These are phyloP conservation scores for Felis chaus DNA, from an alignment of 2,113 vertebrate species.

Conservation along the genomic window DNA sequence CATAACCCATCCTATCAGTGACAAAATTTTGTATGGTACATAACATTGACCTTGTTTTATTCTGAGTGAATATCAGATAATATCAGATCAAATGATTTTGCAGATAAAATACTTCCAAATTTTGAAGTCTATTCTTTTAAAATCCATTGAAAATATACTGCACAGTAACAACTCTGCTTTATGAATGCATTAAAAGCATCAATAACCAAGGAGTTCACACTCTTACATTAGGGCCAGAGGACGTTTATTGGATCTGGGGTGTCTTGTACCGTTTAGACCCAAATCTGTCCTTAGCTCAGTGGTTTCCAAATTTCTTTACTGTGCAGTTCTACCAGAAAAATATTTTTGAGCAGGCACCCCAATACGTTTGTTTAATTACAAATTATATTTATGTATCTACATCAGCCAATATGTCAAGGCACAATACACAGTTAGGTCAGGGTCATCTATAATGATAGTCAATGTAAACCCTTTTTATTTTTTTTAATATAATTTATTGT, in stretches of 20 bases:
- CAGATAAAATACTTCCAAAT: neutral
- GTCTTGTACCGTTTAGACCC: neutral
- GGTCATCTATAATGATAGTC: neutral
- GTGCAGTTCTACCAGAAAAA: neutral
- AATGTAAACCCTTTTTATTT: neutral
- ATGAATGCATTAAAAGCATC: neutral
- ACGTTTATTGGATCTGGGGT: neutral
- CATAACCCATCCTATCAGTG: neutral
- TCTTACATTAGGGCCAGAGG: neutral
- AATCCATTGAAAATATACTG: neutral
- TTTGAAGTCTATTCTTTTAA: neutral
- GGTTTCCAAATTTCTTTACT: neutral
- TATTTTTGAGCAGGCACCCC: neutral
- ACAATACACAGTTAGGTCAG: neutral
- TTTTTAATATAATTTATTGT: no score
- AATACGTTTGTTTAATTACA: neutral
- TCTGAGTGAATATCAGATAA: neutral
- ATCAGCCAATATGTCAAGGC: neutral
- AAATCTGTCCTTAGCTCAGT: neutral
- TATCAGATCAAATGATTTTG: neutral
- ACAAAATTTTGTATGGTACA: neutral
- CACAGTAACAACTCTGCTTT: neutral
- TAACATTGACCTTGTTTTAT: neutral
- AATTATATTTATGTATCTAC: neutral
- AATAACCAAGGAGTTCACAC: neutral